These are phyloP conservation scores for Sarcophaga caerulescens DNA, from an alignment of 2,888 invertebrate species.

Conservation along the genomic window DNA sequence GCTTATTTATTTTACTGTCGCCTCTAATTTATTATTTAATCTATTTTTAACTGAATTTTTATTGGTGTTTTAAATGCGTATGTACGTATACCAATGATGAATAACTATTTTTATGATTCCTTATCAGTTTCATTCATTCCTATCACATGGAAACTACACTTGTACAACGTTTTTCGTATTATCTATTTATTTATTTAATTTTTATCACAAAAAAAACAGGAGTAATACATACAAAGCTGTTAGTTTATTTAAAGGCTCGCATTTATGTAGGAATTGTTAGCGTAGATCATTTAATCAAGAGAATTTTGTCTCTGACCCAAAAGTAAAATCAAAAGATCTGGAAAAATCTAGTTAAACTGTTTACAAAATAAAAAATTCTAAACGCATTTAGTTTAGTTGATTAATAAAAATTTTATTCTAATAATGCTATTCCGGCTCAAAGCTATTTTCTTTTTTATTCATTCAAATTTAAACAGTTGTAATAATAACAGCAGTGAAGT, in stretches of 20 bases:
- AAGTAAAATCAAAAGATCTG: not conserved
- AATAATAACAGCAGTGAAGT: too few relatives aligned
- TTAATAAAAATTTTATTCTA: too few relatives aligned
- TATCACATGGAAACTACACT: slow-evolving; percentile 21
- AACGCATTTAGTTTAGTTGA: too few relatives aligned
- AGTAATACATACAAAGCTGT: slow-evolving; percentile 6
- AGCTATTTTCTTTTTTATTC: too few relatives aligned
- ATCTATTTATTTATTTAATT: not conserved
- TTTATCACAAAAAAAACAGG: not conserved
- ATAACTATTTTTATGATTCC: slow-evolving; percentile 1
- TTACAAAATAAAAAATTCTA: too few relatives aligned
- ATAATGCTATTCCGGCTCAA: too few relatives aligned
- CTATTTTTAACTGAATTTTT: slow-evolving; percentile 14
- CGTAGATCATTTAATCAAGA: not conserved
- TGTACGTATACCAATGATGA: not conserved
- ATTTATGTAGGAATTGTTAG: not conserved
- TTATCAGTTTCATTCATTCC: slow-evolving; percentile 39
- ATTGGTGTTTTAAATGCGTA: slow-evolving; percentile 1
- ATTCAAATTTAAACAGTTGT: too few relatives aligned
- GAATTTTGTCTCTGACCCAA: not conserved
- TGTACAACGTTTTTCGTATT: slow-evolving; percentile 10
- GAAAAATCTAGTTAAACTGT: not conserved
- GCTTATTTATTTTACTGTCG: slow-evolving; percentile 19
- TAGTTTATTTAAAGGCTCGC: not conserved
- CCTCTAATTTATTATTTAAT: slow-evolving; percentile 11